Conservation (phyloP, 1,140 invertebrate genomes). For the Drosophila biarmipes region DNA sequence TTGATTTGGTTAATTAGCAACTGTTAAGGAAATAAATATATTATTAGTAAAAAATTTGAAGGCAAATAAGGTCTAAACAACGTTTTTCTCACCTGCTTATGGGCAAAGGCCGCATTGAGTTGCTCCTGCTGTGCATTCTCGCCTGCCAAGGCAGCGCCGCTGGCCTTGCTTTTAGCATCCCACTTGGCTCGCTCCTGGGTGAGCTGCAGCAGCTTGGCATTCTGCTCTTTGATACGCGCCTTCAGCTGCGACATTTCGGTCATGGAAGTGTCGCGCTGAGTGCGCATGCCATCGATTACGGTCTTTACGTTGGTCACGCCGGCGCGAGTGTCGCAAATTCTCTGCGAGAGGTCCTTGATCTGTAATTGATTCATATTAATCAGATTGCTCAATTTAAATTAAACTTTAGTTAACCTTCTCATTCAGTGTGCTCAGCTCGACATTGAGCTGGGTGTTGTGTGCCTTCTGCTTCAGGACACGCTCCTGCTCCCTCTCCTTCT, state of each 20-base stretch:
- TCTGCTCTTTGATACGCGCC: constrained; percentile 93
- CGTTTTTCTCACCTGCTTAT: constrained; percentile 67
- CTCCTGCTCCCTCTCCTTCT: constrained; percentile 94
- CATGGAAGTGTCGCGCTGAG: constrained; percentile 94
- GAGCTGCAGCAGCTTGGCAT: constrained; percentile 90
- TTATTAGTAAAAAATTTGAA: not conserved
- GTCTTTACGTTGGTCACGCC: constrained; percentile 96
- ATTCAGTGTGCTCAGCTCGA: constrained; percentile 86
- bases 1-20: constrained; percentile 93
- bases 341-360: constrained; percentile 93
- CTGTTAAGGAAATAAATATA: constrained; percentile 9
- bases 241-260: constrained; percentile 95
- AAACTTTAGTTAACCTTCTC: constrained; percentile 86
- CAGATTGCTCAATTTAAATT: not conserved
- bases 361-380: constrained; percentile 12
- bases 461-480: constrained; percentile 95
- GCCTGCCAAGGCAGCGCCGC: constrained; percentile 38
- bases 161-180: constrained; percentile 88
- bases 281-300: constrained; percentile 98
- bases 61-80: not conserved
- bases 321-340: constrained; percentile 94
- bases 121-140: constrained; percentile 73
- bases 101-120: constrained; percentile 79
- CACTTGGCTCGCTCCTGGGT: constrained; percentile 94
- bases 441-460: constrained; percentile 92